Conservation (phyloP, 2,797 vertebrate species). For the Iguana delicatissima region DNA sequence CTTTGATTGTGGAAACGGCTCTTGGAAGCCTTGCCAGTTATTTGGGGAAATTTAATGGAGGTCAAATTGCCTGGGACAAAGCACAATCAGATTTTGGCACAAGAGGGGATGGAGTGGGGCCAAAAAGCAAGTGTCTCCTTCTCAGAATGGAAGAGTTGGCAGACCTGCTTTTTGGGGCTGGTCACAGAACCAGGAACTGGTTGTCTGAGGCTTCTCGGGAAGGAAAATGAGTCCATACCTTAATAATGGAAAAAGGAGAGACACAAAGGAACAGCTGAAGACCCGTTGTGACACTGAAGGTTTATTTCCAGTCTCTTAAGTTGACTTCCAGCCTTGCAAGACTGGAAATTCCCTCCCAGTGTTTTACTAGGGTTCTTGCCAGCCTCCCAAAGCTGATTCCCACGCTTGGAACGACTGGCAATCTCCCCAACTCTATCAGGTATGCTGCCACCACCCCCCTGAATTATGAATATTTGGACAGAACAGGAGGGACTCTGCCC, state of each 20-base stretch:
- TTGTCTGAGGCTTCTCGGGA: neutral
- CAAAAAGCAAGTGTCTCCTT: neutral
- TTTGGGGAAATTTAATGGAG: neutral
- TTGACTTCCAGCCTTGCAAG: too few species aligned
- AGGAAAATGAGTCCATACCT: neutral
- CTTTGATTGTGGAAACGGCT: neutral
- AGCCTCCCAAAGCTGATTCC: too few species aligned
- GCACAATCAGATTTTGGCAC: neutral
- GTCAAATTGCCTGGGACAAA: neutral
- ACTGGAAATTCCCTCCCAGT: too few species aligned
- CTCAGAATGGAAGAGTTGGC: neutral
- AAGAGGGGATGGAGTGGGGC: neutral
- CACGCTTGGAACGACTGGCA: too few species aligned
- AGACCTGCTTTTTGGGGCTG: neutral
- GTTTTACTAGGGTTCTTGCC: too few species aligned
- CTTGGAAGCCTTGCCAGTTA: neutral
- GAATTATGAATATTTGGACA: too few species aligned
- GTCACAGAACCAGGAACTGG: neutral
- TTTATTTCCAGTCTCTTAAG: too few species aligned
- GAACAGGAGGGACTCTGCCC: too few species aligned
- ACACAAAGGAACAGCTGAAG: rapidly evolving
- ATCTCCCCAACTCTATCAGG: too few species aligned
- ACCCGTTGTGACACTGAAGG: too few species aligned
- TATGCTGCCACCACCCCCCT: too few species aligned
- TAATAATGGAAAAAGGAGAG: neutral